A percentile compares a stretch with the other conserved stretches of the same genome.
Evolutionary conservation across 2,888 invertebrate species (phyloP).

Genomic region (Halictus ligatus): DNA sequence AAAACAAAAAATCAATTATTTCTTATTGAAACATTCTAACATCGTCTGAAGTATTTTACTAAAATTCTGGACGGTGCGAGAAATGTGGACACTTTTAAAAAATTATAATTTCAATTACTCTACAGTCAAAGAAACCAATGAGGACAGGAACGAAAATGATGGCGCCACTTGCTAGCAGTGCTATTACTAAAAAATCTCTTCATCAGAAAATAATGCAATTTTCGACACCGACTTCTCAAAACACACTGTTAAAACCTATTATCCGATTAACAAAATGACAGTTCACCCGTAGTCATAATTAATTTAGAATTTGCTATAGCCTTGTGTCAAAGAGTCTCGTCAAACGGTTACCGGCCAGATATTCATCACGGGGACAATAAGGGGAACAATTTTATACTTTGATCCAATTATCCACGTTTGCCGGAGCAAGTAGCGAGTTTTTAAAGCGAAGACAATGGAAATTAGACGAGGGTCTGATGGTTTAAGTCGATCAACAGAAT

Average conservation of each 20-base stretch:
- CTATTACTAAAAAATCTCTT: not conserved
- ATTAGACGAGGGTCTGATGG: constrained; percentile 15
- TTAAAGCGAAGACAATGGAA: not conserved
- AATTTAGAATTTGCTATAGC: not conserved
- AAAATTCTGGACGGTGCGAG: not conserved
- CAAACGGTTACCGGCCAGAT: not conserved
- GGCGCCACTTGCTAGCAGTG: not conserved
- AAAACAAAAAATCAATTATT: not conserved
- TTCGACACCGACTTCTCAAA: not conserved
- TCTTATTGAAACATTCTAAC: not conserved
- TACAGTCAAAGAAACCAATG: no score
- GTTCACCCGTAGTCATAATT: not conserved
- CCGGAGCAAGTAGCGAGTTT: not conserved
- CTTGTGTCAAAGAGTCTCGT: not conserved
- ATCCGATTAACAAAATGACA: not conserved
- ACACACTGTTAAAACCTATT: not conserved
- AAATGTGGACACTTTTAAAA: no score
- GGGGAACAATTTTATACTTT: not conserved
- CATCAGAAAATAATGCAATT: not conserved
- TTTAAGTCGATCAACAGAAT: constrained; percentile 39
- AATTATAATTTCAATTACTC: no score
- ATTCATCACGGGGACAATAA: not conserved
- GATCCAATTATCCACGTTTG: not conserved
- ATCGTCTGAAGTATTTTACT: not conserved
- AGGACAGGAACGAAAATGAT: no score